Base-by-base conservation (phyloP, 2,797 vertebrate genomes). In the Siniperca scherzeri region DNA sequence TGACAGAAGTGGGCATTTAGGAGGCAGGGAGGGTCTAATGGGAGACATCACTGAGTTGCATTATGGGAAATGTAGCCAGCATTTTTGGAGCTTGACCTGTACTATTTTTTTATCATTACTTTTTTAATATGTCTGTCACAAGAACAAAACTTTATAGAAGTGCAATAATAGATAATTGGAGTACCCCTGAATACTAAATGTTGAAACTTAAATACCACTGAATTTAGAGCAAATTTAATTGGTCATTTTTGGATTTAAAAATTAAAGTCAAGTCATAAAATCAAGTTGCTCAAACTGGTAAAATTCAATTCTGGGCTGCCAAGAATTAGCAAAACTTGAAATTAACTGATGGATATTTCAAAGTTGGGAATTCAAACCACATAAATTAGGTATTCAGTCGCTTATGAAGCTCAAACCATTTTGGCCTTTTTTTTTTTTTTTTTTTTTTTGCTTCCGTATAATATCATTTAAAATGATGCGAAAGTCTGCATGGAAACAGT, bases 401-500 rank as follows among this genome's bases (percentile, higher is more conserved):
- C 25, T 57, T 66, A 8, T 14, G 9, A 33, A 59, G 13, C 19
- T 84, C 9, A 14, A 69, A 77, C 30, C 40, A 3, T 68, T 86
- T 82, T 85, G 71, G 16, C 67, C 53, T 30, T 55, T n/a, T 69
- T 77, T 48, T 78, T 44, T 81, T 82, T 1, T 36, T 5, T 53
- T 57, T 27, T 71, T 77, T 44, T 77, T 48, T 81, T 81, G 77
- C 80, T 78, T 89, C 80, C 50, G 3, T 80, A 78, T 25, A 0
- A n/a, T 78, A 40, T 76, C 69, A 78, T 80, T 74, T 50, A 25
- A 86, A 76, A 57, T 78, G 70, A 89, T 89, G 67, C 21, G 0
- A 78, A 78, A 30, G 72, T 88, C 77, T 87, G 87, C 79, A 85
- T 85, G 76, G 52, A 82, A 84, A 85, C 50, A 75, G 71, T 82